phyloP scores from a whole-genome alignment of 2,797 vertebrate species.

The Sebastes diploproa region DNA sequence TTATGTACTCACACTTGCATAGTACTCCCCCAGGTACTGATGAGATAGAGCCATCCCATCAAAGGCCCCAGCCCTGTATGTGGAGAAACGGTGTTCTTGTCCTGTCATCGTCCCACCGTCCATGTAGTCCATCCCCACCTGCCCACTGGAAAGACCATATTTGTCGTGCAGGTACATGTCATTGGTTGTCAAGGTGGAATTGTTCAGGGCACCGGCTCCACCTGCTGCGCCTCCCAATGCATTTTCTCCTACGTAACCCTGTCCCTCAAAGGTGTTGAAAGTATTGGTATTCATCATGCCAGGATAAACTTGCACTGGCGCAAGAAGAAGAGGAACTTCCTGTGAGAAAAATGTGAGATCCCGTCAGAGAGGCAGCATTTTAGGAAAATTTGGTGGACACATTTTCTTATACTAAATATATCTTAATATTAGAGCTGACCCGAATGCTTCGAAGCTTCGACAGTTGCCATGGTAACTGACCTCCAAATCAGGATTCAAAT shows the following conservation, averaged over 20 bases:
- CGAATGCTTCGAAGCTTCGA: too few species aligned
- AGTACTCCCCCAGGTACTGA: conserved; percentile 72
- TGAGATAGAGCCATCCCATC: conserved; percentile 75
- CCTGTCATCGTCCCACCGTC: conserved; percentile 8
- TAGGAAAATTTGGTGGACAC: neutral
- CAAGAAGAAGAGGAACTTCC: conserved; percentile 61
- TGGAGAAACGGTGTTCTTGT: conserved; percentile 14
- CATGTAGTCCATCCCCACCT: neutral
- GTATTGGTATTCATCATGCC: neutral
- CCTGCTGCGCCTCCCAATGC: neutral
- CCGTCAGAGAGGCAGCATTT: neutral
- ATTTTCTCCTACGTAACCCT: too few species aligned
- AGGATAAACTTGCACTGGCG: conserved; percentile 17
- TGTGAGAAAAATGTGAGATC: conserved; percentile 20
- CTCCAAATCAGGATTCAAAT: too few species aligned
- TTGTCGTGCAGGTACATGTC: conserved; percentile 1
- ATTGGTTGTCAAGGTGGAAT: conserved; percentile 1
- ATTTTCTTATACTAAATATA: neutral
- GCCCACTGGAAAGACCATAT: neutral
- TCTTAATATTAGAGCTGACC: too few species aligned
- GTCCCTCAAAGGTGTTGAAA: neutral
- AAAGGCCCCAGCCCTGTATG: conserved; percentile 1
- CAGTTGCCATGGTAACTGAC: too few species aligned
- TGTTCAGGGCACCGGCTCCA: neutral
- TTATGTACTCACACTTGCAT: conserved; percentile 68